Evolutionary conservation across 2,888 invertebrate genomes (phyloP), one percentile per base, ranked within the genome.

Genomic region (Perdita meconis): DNA sequence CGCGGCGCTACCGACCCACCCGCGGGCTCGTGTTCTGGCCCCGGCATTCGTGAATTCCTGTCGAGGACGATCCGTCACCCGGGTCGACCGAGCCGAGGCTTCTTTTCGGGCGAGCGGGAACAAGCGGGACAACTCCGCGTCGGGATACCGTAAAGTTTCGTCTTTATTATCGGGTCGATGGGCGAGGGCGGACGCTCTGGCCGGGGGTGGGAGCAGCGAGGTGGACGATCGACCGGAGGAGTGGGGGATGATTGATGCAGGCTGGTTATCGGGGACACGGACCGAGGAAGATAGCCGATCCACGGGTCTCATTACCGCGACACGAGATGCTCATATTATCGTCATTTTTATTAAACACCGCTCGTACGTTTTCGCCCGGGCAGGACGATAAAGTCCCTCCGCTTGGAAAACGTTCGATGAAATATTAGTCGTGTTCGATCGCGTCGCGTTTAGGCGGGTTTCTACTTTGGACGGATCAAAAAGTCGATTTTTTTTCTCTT

Each of bases 321-420:
- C 91, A 92, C 85, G 89, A 88, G 91, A 91, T 92, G 91, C 91
- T 91, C 91, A 90, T 91, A 91, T 91, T 90, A 91, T 91, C 91
- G 89, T 89, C 88, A 91, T 91, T 91, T 89, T 90, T 90, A 91
- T 91, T 91, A 90, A 91, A 90, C 88, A 90, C 88, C 87, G 82
- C 82, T 85, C 81, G 77, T 82, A 82, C 82, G 55, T 71, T 68
- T 55, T 73, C 78, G 67, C 55, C 30, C 56, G 79, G 74, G 66
- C 76, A 63, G 77, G 73, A 75, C 82, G 87, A 88, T 88, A 88
- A 87, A 85, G 57, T 50, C 59, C 42, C 22, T 10, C 26, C n/a
- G n/a, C 4, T 34, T 2, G 60, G 67, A 56, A 75, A 74, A 63
- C 61, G 80, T 66, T 69, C 72, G 72, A 72, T 80, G 83, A 82